Percentiles rank a stretch among this genome's conserved stretches.
Evolutionary conservation across 2,888 invertebrate species (phyloP).

Genomic region (Drosophila neonasuta): DNA sequence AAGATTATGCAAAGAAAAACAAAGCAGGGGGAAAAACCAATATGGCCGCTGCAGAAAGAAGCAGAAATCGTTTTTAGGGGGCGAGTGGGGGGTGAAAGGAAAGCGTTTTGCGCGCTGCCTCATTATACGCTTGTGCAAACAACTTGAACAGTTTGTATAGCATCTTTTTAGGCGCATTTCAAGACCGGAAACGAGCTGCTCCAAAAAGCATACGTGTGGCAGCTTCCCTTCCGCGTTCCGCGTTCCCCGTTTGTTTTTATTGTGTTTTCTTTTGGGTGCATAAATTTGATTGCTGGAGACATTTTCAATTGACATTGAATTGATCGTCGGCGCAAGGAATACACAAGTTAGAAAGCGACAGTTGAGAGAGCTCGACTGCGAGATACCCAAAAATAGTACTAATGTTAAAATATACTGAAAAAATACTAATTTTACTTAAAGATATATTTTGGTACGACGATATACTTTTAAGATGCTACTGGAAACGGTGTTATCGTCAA

Average conservation of each 20-base stretch:
- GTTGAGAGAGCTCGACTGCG: too few relatives aligned
- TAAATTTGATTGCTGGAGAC: constrained; percentile 41
- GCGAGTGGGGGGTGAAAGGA: not conserved
- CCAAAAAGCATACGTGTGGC: constrained; percentile 17
- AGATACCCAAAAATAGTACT: too few relatives aligned
- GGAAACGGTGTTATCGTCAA: too few relatives aligned
- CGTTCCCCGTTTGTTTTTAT: constrained; percentile 1
- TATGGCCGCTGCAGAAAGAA: constrained; percentile 56
- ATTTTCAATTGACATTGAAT: constrained; percentile 3
- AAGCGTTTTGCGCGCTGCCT: constrained; percentile 25
- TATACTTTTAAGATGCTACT: too few relatives aligned
- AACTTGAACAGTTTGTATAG: constrained; percentile 52
- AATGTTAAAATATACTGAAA: too few relatives aligned
- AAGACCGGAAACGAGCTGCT: constrained; percentile 13
- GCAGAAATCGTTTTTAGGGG: constrained; percentile 16
- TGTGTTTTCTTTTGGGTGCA: constrained; percentile 20
- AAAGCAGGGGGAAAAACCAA: constrained; percentile 57
- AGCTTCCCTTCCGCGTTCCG: not conserved
- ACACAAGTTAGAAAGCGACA: too few relatives aligned
- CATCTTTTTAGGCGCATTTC: constrained; percentile 50
- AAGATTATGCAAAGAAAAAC: constrained; percentile 70
- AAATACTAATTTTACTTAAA: too few relatives aligned
- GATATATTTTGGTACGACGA: too few relatives aligned
- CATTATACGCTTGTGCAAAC: constrained; percentile 65
- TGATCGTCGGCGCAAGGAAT: not conserved